Percentiles rank a stretch among this genome's conserved stretches.
phyloP scores from a whole-genome alignment of 2,888 invertebrate genomes.

The Lordiphosa fenestrarum region DNA sequence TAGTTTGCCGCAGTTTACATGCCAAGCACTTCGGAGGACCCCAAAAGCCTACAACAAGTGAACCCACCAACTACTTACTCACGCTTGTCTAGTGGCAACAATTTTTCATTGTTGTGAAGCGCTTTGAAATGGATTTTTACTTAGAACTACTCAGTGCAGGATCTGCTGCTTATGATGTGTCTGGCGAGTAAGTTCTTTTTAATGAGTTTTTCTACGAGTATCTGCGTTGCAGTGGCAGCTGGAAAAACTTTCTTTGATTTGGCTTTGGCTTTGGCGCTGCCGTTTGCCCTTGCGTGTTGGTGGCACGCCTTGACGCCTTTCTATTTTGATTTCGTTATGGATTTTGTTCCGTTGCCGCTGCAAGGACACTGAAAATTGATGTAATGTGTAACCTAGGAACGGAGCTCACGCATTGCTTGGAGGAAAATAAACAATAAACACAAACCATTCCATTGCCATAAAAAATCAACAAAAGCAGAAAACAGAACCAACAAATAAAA shows the following conservation, averaged over 20 bases:
- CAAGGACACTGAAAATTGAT: conserved; percentile 53
- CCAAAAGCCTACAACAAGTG: no score
- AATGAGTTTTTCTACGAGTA: conserved; percentile 55
- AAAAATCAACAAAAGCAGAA: conserved; percentile 60
- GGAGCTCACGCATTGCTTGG: conserved; percentile 9
- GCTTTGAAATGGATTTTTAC: conserved; percentile 49
- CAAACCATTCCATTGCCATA: conserved; percentile 42
- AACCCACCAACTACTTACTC: no score
- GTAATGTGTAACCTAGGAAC: conserved; percentile 42
- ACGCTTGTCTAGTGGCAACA: conserved; percentile 5
- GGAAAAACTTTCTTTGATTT: conserved; percentile 35
- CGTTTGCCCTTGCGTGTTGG: conserved; percentile 40
- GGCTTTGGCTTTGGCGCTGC: background rate
- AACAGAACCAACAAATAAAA: conserved; percentile 47
- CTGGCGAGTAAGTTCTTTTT: conserved; percentile 52
- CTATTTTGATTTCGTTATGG: conserved; percentile 34
- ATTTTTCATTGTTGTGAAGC: conserved; percentile 53
- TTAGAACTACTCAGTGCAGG: conserved; percentile 1
- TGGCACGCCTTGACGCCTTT: conserved; percentile 48
- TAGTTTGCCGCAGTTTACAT: conserved; percentile 36
- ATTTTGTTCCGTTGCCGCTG: conserved; percentile 30
- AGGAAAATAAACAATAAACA: conserved; percentile 30
- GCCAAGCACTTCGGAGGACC: conserved; percentile 20
- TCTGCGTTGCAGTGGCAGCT: conserved; percentile 62
- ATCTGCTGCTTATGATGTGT: conserved; percentile 8